Evolutionary conservation across 2,888 invertebrate species (phyloP), one percentile per base, ranked within the genome.

Genomic region (Clivina fossor): DNA sequence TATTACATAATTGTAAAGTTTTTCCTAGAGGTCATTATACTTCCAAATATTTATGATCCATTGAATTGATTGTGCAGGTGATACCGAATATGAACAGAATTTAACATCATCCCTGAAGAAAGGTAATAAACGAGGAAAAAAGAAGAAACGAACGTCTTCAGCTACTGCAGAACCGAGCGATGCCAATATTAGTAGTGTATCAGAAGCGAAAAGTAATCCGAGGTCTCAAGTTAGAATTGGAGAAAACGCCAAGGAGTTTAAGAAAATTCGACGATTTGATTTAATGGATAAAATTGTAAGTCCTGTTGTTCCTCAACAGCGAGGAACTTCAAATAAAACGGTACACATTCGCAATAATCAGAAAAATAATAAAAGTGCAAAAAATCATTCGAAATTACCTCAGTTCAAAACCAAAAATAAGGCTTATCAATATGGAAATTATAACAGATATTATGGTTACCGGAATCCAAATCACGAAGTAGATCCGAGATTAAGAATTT

Each of bases 361-460:
- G n/a, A n/a, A n/a, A n/a, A n/a, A n/a, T n/a, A 76, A 65, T 58
- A 66, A 63, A 53, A 62, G 66, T 37, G 66, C 68, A 49, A 67
- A 70, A 20, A 67, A 72, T 58, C 75, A 77, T 50, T 74, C 76
- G 55, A 75, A 77, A 63, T 66, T 80, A 64, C 84, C 86, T 7
- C 81, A 78, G 57, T 91, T 90, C 74, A 83, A 88, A 64, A 78
- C 83, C 16, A 88, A 88, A 70, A 85, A 89, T 70, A 81, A 82
- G 56, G 83, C 83, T 69, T 96, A 93, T 76, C 90, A 92, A 68
- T 95, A 89, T 78, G 98, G 99, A 54, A 99, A 99, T 75, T 98
- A 96, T 75, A 91, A 93, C 74, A 85, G 85, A 73, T 98, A 98
- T 77, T 95, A 96, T 69, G 97, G 97, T 16, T 95, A 95, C 70